Conservation (phyloP, 2,113 vertebrate genomes). For the Furnarius figulus region DNA sequence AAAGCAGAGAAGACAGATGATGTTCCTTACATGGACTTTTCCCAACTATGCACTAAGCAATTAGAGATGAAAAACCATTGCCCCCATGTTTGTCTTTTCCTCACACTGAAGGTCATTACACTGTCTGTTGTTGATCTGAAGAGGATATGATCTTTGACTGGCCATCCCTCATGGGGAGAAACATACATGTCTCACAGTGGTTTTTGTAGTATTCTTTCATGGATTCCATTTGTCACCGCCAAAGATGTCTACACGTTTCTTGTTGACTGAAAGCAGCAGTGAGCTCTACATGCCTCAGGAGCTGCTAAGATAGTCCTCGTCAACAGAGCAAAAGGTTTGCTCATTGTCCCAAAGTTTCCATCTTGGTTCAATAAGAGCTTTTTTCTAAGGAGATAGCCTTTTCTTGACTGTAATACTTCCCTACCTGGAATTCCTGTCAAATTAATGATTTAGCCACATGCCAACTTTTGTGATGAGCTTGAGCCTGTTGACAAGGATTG, state of each 20-base stretch:
- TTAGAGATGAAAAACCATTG: not conserved
- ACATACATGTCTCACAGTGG: not conserved
- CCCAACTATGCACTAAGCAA: not conserved
- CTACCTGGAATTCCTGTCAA: not conserved
- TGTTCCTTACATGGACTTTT: not conserved
- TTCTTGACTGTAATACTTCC: not conserved
- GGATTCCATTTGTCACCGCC: not conserved
- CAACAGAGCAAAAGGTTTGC: not conserved
- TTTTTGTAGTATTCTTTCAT: not conserved
- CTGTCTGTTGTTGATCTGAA: not conserved
- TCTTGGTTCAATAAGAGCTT: not conserved
- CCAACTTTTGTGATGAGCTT: not conserved
- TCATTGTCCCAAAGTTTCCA: not conserved
- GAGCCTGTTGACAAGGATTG: not conserved
- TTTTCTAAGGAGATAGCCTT: not conserved
- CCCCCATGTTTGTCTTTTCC: not conserved
- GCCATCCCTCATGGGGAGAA: not conserved
- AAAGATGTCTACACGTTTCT: not conserved
- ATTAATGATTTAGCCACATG: not conserved
- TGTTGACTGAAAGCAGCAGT: not conserved
- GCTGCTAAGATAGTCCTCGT: not conserved
- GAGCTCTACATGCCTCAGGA: not conserved
- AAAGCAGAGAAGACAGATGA: conserved; percentile 19
- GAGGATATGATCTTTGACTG: not conserved
- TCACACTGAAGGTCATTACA: not conserved